A percentile compares a stretch with the other conserved stretches of the same genome.
Evolutionary conservation across 2,888 invertebrate genomes (phyloP).

Genomic region (Clostera curtula): DNA sequence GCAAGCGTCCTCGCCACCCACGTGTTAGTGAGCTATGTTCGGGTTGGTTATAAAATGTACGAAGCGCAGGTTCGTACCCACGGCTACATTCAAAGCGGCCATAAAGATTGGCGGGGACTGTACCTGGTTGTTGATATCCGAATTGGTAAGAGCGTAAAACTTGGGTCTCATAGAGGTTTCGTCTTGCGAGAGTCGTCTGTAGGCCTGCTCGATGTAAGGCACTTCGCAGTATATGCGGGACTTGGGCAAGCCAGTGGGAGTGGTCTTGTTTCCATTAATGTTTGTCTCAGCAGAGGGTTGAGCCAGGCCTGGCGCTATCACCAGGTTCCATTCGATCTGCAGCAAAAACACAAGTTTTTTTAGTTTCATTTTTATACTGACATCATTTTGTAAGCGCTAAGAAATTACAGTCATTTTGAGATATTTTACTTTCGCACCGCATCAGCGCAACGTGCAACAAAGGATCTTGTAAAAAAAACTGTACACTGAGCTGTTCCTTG

Average conservation of each 20-base stretch:
- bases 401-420: no score
- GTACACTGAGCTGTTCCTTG: no score
- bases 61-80: no score
- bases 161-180: conserved; percentile 88
- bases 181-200: conserved; percentile 60
- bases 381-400: no score
- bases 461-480: no score
- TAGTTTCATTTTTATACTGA: not conserved
- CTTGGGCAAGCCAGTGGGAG: conserved; percentile 45
- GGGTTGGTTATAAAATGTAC: no score
- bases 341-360: not conserved
- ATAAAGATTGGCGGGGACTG: no score
- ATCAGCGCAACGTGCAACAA: no score
- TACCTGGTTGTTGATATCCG: conserved; percentile 79
- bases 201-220: conserved; percentile 59
- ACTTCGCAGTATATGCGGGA: conserved; percentile 66
- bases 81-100: no score
- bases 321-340: conserved; percentile 70
- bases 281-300: conserved; percentile 44
- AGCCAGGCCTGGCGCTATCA: conserved; percentile 60
- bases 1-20: no score
- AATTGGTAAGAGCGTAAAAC: conserved; percentile 91
- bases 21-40: no score
- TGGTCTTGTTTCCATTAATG: conserved; percentile 37
- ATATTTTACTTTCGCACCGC: no score